Conservation (phyloP, 2,797 vertebrate species). For the Diceros bicornis region DNA sequence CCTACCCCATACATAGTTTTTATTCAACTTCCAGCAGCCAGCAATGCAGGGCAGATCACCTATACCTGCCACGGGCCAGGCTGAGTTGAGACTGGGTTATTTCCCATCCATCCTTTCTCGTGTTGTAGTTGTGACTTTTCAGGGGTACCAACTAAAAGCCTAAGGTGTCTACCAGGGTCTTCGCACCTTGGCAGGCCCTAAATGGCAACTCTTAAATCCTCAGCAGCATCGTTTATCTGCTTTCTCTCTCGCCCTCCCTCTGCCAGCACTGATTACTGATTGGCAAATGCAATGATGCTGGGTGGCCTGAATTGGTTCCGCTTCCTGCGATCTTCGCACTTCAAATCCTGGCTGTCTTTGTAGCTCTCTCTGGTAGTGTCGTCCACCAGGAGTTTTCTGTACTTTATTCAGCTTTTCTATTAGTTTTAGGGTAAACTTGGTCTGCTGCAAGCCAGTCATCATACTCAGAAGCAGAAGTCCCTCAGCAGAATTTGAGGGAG, state of each 20-base stretch:
- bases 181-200: not conserved
- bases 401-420: not conserved
- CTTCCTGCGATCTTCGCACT: not conserved
- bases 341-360: too few species aligned
- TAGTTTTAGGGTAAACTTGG: not conserved
- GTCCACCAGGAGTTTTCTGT: not conserved
- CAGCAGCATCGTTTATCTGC: not conserved
- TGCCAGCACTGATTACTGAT: rapidly evolving
- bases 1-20: rapidly evolving
- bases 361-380: too few species aligned
- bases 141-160: too few species aligned
- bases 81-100: not conserved
- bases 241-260: not conserved
- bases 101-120: not conserved
- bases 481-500: not conserved
- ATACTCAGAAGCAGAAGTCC: not conserved
- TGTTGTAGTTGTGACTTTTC: not conserved
- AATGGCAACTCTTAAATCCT: rapidly evolving
- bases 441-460: not conserved
- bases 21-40: not conserved
- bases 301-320: not conserved
- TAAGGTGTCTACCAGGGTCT: not conserved
- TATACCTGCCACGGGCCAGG: not conserved
- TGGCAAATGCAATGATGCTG: not conserved
- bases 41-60: not conserved